Conservation (phyloP, 2,888 invertebrate species). For the Ariolimax columbianus region DNA sequence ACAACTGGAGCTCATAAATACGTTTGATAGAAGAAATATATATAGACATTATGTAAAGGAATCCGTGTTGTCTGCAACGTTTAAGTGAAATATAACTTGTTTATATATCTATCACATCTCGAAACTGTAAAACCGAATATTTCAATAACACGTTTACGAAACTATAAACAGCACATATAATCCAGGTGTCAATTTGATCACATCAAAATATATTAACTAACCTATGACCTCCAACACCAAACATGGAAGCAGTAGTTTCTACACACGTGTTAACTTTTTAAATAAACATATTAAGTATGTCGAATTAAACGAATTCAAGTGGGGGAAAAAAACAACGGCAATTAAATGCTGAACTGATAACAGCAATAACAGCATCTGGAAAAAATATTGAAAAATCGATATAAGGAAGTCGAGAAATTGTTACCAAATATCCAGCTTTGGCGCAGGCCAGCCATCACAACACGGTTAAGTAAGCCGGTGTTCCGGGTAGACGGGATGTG, state of each 20-base stretch:
- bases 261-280: neutral
- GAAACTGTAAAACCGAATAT: no score
- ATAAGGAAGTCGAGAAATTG: conserved; percentile 14
- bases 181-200: neutral
- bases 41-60: no score
- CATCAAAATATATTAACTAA: neutral
- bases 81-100: no score
- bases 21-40: no score
- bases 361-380: neutral
- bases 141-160: no score
- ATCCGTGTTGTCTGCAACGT: no score
- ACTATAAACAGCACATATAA: neutral
- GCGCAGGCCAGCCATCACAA: conserved; percentile 18
- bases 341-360: conserved; percentile 1
- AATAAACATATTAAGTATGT: conserved; percentile 2
- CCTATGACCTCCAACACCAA: neutral
- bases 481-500: neutral
- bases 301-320: neutral
- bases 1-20: no score
- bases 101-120: no score
- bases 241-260: neutral
- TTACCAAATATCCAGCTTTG: neutral
- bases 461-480: conserved; percentile 18
- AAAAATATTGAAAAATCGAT: conserved; percentile 24
- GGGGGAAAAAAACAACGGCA: neutral